A percentile compares a stretch with the other conserved stretches of the same genome.
These are phyloP conservation scores for Uria lomvia DNA, from an alignment of 2,113 vertebrate species.

Conservation along the genomic window DNA sequence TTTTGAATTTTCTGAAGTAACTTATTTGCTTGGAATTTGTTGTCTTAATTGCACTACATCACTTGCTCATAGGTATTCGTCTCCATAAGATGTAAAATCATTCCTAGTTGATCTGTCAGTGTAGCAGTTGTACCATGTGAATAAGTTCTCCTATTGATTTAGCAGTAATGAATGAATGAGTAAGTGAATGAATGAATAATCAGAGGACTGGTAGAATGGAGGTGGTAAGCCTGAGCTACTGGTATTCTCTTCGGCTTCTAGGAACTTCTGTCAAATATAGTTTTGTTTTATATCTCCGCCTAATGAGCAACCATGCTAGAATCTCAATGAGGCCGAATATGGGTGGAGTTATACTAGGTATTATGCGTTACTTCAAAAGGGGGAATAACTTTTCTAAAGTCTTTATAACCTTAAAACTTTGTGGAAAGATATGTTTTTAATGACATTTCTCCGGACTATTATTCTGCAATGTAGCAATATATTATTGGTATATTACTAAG, in stretches of 20 bases:
- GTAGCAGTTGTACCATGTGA: constrained; percentile 19
- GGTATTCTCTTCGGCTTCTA: background rate
- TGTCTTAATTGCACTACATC: constrained; percentile 64
- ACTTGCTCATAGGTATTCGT: constrained; percentile 47
- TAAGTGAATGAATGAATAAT: constrained; percentile 38
- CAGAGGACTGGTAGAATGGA: constrained; percentile 3
- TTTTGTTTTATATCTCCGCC: background rate
- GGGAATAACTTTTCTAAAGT: background rate
- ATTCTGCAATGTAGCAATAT: background rate
- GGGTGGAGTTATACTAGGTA: background rate
- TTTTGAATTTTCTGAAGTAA: constrained; percentile 72
- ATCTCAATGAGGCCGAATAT: background rate
- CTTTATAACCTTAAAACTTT: background rate
- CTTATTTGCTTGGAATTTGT: constrained; percentile 65
- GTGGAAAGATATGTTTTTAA: background rate
- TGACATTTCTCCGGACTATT: background rate
- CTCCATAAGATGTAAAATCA: constrained; percentile 39
- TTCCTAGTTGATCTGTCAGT: constrained; percentile 54
- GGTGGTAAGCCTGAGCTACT: background rate
- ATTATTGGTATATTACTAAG: background rate
- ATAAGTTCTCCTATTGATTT: constrained; percentile 45
- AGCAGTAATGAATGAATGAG: constrained; percentile 45
- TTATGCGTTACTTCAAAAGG: background rate
- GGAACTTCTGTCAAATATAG: background rate
- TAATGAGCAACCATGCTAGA: background rate